Base-by-base conservation (phyloP, 2,113 vertebrate genomes). In the Carettochelys insculpta region DNA sequence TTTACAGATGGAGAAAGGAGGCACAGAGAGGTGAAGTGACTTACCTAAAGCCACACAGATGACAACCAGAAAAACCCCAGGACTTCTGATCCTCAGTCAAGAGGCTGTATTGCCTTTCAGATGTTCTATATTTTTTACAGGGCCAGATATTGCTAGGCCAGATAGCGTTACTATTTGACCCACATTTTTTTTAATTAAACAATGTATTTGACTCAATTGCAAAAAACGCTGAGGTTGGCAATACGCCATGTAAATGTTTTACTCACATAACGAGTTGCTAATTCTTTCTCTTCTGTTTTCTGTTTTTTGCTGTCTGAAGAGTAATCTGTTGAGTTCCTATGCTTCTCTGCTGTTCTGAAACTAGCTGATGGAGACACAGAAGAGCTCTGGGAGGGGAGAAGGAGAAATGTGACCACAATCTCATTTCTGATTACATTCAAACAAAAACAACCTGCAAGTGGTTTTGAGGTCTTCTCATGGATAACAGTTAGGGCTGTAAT, bases 291-390 rank as follows among this genome's bases (percentile, higher is more conserved):
- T 85, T 99, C 99, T 3, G 98, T 99, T 97, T 99, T 99, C 97
- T 99, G 99, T 54, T 99, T 99, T 98, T 99, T 99, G 97, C 97
- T 98, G n/a, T 99, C 99, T n/a, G 98, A 98, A 50, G 98, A 98
- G 95, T 98, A 99, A 95, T 99, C 99, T 53, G 98, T 98, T 9
- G 99, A 98, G 96, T 98, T 99, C 95, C 99, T 98, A 97, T 99
- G 99, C 94, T 99, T 99, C 97, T 99, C 99, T 93, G 98, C 98
- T 65, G 98, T 95, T 97, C 99, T 98, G 95, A 99, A 99, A 98
- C 99, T 99, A 95, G 99, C 98, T 81, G 99, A 99, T 19, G 99
- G 99, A 92, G 99, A 99, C 86, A 99, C 98, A 1, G 99, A 99
- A 65, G 98, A 99, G 94, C 99, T 99, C 99, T 99, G 97, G 17